phyloP scores from a whole-genome alignment of 1,140 invertebrate species.

The Neelides sp. region DNA sequence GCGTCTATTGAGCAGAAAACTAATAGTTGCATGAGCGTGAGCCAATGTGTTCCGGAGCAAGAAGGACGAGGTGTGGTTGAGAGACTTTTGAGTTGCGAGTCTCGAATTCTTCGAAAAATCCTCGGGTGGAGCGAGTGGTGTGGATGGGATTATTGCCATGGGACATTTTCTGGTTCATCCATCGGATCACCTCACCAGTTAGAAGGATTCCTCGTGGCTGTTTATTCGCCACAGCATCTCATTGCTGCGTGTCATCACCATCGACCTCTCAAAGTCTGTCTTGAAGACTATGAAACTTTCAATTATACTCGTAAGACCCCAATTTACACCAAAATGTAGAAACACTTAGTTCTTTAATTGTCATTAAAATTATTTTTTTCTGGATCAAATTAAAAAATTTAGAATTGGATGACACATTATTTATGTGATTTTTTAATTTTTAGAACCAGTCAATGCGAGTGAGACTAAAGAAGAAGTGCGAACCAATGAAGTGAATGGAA shows the following conservation, averaged over 20 bases:
- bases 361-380: not conserved
- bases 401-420: slow-evolving; percentile 2
- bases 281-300: not conserved
- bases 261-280: slow-evolving; percentile 12
- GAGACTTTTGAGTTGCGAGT: too few relatives aligned
- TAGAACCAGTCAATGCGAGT: not conserved
- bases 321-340: too few relatives aligned
- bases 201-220: slow-evolving; percentile 19
- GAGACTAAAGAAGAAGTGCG: not conserved
- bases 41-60: too few relatives aligned
- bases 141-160: slow-evolving; percentile 25
- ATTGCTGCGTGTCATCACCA: slow-evolving; percentile 17
- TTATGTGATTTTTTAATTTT: too few relatives aligned
- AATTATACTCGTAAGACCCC: too few relatives aligned
- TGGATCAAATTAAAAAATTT: slow-evolving; percentile 3
- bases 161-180: slow-evolving; percentile 4
- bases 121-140: too few relatives aligned
- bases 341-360: too few relatives aligned
- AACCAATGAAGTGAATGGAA: not conserved
- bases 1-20: too few relatives aligned
- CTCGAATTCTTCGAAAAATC: too few relatives aligned
- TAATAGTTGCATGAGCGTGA: too few relatives aligned
- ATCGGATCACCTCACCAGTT: slow-evolving; percentile 22
- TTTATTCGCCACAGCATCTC: slow-evolving; percentile 15
- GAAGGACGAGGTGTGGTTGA: too few relatives aligned